Percentiles rank a stretch among this genome's conserved stretches.
Evolutionary conservation across 2,113 vertebrate genomes (phyloP).

Genomic region (Centropus unirufus): DNA sequence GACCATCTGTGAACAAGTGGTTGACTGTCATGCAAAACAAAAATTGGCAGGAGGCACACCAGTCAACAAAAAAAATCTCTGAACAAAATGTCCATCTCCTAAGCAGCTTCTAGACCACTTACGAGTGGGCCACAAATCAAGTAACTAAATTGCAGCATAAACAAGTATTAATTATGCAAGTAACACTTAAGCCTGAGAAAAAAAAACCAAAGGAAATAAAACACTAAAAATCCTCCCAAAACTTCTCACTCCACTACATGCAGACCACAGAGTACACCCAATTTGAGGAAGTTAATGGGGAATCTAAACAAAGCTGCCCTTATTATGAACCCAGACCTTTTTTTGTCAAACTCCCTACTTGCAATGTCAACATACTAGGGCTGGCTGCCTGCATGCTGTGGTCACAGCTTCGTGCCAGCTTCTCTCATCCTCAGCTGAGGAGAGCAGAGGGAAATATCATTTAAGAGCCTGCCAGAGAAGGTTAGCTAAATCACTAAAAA

Average conservation of each 20-base stretch:
- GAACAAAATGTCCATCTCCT: neutral
- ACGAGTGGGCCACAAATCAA: neutral
- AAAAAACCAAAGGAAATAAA: neutral
- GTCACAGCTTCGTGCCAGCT: neutral
- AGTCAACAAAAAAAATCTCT: slow-evolving; percentile 9
- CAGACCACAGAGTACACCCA: neutral
- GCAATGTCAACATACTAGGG: neutral
- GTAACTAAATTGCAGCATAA: neutral
- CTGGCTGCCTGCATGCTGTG: neutral
- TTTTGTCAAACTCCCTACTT: neutral
- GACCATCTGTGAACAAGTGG: slow-evolving; percentile 42
- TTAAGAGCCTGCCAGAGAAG: neutral
- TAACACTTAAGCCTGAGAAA: neutral
- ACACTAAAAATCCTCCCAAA: neutral
- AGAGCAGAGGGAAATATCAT: neutral
- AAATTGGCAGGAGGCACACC: slow-evolving; percentile 11
- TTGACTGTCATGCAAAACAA: slow-evolving; percentile 14
- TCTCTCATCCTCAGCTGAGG: neutral
- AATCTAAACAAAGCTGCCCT: neutral
- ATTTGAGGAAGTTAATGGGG: neutral
- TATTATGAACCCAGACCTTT: neutral
- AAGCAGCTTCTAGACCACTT: neutral
- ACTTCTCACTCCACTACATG: neutral
- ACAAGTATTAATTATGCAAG: neutral
- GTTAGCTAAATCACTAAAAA: neutral